Conservation (phyloP, 2,888 invertebrate genomes). For the Nomada ferruginata region DNA sequence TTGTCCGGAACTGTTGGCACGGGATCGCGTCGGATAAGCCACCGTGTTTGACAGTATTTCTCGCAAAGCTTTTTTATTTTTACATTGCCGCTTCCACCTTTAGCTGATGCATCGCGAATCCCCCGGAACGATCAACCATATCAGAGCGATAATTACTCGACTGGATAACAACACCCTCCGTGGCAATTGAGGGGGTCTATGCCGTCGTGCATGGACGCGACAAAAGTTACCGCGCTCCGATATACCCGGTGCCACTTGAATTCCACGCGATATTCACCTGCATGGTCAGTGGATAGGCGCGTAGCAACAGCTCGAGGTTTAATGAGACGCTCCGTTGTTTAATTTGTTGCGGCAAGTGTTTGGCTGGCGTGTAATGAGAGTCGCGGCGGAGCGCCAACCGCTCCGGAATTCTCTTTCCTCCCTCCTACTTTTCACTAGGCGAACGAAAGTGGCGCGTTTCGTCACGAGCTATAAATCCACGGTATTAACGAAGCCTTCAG, state of each 20-base stretch:
- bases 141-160: conserved; percentile 56
- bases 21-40: no score
- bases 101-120: no score
- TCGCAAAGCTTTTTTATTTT: no score
- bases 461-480: conserved; percentile 58
- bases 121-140: conserved; percentile 31
- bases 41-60: no score
- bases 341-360: conserved; percentile 45
- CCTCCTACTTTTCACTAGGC: conserved; percentile 2
- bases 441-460: conserved; percentile 58
- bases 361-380: conserved; percentile 9
- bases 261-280: conserved; percentile 47
- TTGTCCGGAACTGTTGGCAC: no score
- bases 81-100: no score
- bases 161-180: conserved; percentile 29
- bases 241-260: conserved; percentile 46
- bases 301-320: conserved; percentile 24
- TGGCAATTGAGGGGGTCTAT: conserved; percentile 40
- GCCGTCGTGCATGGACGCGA: conserved; percentile 27
- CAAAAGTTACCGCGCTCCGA: conserved; percentile 38
- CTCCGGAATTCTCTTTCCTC: conserved; percentile 40
- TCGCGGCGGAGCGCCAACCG: background rate
- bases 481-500: conserved; percentile 55
- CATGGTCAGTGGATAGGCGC: conserved; percentile 2
- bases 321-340: conserved; percentile 52